Conservation (phyloP, 2,888 invertebrate genomes). For the Lithophane ornitopus region DNA sequence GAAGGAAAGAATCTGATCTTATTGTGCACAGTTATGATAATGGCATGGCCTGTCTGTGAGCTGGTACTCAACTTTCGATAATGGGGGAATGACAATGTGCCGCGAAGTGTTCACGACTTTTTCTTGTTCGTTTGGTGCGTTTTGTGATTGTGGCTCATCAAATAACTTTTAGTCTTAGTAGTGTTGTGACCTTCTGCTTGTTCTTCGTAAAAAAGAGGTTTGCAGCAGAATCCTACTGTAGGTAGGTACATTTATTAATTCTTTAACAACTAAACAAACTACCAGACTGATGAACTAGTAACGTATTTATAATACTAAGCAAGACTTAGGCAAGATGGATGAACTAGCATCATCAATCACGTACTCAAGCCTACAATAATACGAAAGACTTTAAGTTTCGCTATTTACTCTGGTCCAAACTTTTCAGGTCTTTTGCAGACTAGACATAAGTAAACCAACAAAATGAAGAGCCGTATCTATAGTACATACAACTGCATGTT, state of each 20-base stretch:
- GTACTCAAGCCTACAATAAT: constrained; percentile 18
- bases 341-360: constrained; percentile 49
- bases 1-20: constrained; percentile 65
- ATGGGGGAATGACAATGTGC: constrained; percentile 11
- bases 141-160: not conserved
- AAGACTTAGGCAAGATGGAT: constrained; percentile 38
- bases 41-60: constrained; percentile 42
- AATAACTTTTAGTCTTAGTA: not conserved
- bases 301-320: constrained; percentile 11
- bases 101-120: not conserved
- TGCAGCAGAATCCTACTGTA: not conserved
- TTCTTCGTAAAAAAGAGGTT: not conserved
- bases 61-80: constrained; percentile 28
- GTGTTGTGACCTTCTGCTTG: not conserved
- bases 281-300: constrained; percentile 14
- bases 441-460: not conserved
- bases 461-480: not conserved
- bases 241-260: not conserved
- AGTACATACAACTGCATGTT: not conserved
- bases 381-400: constrained; percentile 22
- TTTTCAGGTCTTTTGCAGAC: not conserved
- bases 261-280: not conserved
- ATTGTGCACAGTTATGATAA: constrained; percentile 61
- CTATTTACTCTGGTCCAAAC: not conserved
- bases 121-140: not conserved